Evolutionary conservation across 2,797 vertebrate species (phyloP), one percentile per base, ranked within the genome.

Genomic region (Fistularia tabacaria): DNA sequence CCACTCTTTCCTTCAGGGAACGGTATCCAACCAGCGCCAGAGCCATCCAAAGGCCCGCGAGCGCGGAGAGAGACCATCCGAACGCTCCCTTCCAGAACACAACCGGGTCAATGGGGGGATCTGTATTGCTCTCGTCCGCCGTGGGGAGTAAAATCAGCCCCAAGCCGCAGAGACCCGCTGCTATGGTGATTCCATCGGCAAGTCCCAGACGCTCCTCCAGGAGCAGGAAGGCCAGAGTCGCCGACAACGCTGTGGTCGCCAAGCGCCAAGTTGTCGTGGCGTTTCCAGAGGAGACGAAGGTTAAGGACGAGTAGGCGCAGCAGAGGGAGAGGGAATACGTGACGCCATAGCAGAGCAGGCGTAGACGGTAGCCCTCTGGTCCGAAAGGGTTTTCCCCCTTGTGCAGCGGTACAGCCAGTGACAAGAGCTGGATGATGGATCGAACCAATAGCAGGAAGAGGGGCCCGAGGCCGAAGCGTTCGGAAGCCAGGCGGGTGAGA

Each of bases 271-370:
- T 93, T 2, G 95, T 91, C 14, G 93, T 92, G 46, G 92, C 93
- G 0, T 95, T 93, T 80, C 93, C 95, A 3, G 93, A 89, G n/a
- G 95, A 91, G 52, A 94, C 90, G 41, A 98, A 95, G 49, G 92
- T 91, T 61, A 97, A 91, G 46, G 95, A 98, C 0, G 95, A 93
- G 58, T 97, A 98, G 62, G 96, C 95, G 71, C 97, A 99, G 49
- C 95, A 97, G 75, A 98, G 96, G 38, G 95, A 95, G 64, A 98
- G 93, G 39, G 98, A 94, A 15, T 99, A 97, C 80, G 93, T 91
- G 1, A 96, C 67, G 25, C 97, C 97, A 0, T 95, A 99, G 65
- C 94, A 92, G 82, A 96, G 90, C 13, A 99, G 91, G 8, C 92
- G 92, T 14, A 96, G 78, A 47, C 95, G 92, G 79, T 93, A 93